Percentiles rank a stretch among this genome's conserved stretches.
Conservation (phyloP, 2,113 vertebrate species). For the Strigops habroptila region DNA sequence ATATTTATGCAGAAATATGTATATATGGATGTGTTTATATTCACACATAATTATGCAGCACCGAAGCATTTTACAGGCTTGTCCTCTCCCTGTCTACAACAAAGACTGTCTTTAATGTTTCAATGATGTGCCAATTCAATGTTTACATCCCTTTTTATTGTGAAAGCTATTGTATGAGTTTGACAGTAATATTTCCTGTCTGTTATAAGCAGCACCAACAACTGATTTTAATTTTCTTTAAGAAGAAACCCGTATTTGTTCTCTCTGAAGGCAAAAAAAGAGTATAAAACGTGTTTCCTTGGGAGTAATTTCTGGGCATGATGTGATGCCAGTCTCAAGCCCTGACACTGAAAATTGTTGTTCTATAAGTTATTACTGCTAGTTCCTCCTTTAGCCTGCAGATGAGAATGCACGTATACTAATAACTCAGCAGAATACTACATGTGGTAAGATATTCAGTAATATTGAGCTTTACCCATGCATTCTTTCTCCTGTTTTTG, state of each 20-base stretch:
- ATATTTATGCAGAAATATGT: background rate
- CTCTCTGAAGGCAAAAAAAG: background rate
- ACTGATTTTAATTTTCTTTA: constrained; percentile 4
- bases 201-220: background rate
- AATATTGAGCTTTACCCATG: constrained; percentile 26
- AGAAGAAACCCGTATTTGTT: background rate
- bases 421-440: constrained; percentile 24
- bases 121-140: background rate
- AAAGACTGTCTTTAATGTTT: background rate
- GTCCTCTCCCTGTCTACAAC: background rate
- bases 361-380: constrained; percentile 28
- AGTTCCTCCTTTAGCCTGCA: constrained; percentile 28
- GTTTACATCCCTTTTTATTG: background rate
- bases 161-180: background rate
- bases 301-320: background rate
- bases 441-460: constrained; percentile 47
- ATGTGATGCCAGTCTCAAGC: background rate
- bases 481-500: constrained; percentile 57
- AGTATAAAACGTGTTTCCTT: background rate
- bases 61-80: background rate
- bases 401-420: background rate
- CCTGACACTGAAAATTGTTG: background rate
- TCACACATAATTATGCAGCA: background rate
- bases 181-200: constrained; percentile 20
- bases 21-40: background rate